Evolutionary conservation across 2,797 vertebrate species (phyloP), one percentile per base, ranked within the genome.

Genomic region (Pipistrellus nathusii): DNA sequence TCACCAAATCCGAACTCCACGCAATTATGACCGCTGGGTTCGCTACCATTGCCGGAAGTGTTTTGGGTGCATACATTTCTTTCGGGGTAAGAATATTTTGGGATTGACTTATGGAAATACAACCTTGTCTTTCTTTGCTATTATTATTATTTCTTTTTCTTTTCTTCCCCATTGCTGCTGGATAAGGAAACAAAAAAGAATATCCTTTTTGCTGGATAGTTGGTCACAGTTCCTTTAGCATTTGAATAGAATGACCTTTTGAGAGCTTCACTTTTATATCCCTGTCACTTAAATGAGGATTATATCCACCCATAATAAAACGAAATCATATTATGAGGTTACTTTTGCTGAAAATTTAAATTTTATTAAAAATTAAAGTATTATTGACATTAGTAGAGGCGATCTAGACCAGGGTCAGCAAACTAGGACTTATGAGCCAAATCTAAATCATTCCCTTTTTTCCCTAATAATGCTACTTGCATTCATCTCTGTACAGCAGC

Each of bases 21-120:
- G 98, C 99, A 4, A 89, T 99, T 85, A 99, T 99, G 98, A 98
- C 99, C 0, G 98, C 98, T 17, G 99, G 99, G 21, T 99, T 99
- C 35, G 97, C 99, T 75, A 98, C 98, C 20, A 98, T 99, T 92
- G 98, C 99, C 64, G 99, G 99, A 77, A 98, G 97, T 41, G 98
- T 99, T 76, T 96, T 99, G 86, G 99, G 98, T 72, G 98, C 98
- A 72, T 99, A 97, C 94, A 99, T 99, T 97, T 98, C 98, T 93
- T 98, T 99, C 94, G 99, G 99, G 98, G 99, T 99, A 98, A 99
- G 98, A 95, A 12, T 3, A 0, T 75, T 88, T 64, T 1, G 5
- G 25, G 86, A 71, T 73, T 87, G 73, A 73, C 10, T 44, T 93
- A 69, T 48, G n/a, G 44, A 77, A 93, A 66, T 68, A 10, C 21